phyloP scores from a whole-genome alignment of 2,888 invertebrate species.

The Drosophila pseudotalamancana region DNA sequence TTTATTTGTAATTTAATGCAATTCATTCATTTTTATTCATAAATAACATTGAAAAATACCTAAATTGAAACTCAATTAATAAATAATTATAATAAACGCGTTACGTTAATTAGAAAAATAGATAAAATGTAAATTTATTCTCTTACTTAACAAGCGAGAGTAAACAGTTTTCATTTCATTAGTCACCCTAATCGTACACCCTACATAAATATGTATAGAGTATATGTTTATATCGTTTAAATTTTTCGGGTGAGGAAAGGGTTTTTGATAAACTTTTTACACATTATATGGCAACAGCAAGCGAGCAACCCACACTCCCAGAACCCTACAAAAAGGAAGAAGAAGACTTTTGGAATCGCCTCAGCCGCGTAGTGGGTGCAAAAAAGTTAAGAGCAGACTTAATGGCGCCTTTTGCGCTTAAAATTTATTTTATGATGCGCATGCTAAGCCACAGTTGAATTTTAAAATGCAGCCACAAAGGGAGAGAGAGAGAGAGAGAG shows the following conservation, averaged over 20 bases:
- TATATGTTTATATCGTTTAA: conserved; percentile 54
- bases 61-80: too few species aligned
- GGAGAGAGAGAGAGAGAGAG: neutral
- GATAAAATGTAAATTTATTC: neutral
- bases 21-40: too few species aligned
- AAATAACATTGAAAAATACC: too few species aligned
- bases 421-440: conserved; percentile 81
- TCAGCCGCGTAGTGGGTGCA: conserved; percentile 68
- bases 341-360: conserved; percentile 39
- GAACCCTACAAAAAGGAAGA: too few species aligned
- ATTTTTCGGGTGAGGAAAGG: conserved; percentile 65
- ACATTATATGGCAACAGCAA: conserved; percentile 56
- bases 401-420: conserved; percentile 80
- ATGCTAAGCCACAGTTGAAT: conserved; percentile 79
- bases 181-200: conserved; percentile 42
- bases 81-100: too few species aligned
- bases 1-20: too few species aligned
- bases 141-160: neutral
- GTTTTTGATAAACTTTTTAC: conserved; percentile 75
- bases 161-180: neutral
- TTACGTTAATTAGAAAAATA: too few species aligned
- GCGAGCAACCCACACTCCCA: conserved; percentile 5
- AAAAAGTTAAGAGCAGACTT: conserved; percentile 78
- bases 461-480: conserved; percentile 67
- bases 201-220: conserved; percentile 25